Evolutionary conservation across 2,888 invertebrate genomes (phyloP), one percentile per base, ranked within the genome.

Genomic region (Gymnoscelis rufifasciata): DNA sequence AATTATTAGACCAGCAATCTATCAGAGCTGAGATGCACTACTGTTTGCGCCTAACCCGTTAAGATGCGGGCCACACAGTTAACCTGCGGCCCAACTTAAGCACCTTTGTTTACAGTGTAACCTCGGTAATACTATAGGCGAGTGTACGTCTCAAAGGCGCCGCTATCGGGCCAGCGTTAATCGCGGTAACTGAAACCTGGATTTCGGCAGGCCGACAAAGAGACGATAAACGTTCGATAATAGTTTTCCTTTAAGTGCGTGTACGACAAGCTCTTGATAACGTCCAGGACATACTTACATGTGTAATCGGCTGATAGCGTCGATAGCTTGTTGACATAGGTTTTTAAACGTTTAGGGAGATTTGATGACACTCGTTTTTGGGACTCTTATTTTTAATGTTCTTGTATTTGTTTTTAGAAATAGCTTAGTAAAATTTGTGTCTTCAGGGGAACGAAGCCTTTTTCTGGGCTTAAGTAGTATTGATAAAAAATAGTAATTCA

Each of bases 161-260:
- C 87, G 87, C 86, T 87, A 88, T 88, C 87, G 55, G 13, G 51
- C 67, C 65, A 64, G 69, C 74, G 75, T 77, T 81, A 67, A 84
- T 79, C 75, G 70, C 68, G 76, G 76, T 71, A 79, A 81, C 78
- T 76, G 68, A 74, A 76, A 76, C 75, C 74, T 67, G 81, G 83
- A 86, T 86, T 87, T 86, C 78, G 82, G 83, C 78, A 71, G 72
- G 66, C 83, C 84, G 84, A 83, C 86, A 88, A 87, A 87, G 83
- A 70, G 54, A 54, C 70, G 83, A 83, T 86, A 86, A 76, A 72
- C 52, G 29, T 48, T 51, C 78, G 80, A 84, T 83, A 82, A 86
- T 87, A 80, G 83, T 82, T 83, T 83, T 73, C 74, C 68, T 74
- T 75, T 74, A 67, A 72, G 64, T 68, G 61, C 67, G 62, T 78